Evolutionary conservation across 2,888 invertebrate genomes (phyloP), one percentile per base, ranked within the genome.

Genomic region (Plemyria rubiginata): DNA sequence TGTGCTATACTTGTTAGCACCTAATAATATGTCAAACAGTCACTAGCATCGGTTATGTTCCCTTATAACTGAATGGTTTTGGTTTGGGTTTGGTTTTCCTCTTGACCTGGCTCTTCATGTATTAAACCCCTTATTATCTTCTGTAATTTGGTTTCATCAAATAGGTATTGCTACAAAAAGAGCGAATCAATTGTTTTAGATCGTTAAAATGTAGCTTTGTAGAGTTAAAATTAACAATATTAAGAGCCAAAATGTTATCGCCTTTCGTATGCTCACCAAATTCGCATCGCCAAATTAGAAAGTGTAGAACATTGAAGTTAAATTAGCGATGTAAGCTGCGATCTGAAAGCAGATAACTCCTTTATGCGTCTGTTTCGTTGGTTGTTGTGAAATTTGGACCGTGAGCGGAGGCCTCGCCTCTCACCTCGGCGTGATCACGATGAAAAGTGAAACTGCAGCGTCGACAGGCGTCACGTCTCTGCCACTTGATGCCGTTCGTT

Each of bases 381-480:
- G 74, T 76, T 77, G 80, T 91, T 92, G 90, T 87, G 92, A 92
- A 92, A 92, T 90, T 87, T 85, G 84, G 88, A 86, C 82, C 82
- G 81, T 80, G 80, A 79, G 81, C 78, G 80, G 87, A 87, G 90
- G 88, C 82, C 85, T 86, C 77, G 85, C 92, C 92, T 92, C 92
- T 92, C 90, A 90, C 92, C 68, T 70, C 68, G 60, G 50, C 81
- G 81, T 80, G 84, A 80, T 82, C 84, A 86, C 82, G 88, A 90
- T 89, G 90, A 87, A 92, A 92, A 92, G 92, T 91, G 92, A 92
- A 92, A 92, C 90, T 81, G 79, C 84, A 84, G 77, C 78, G 84
- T 80, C 84, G 80, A 80, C 85, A 81, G 80, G 76, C 87, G 86
- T 87, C 87, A 87, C 88, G 88, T 86, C 82, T 82, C 75, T 78